phyloP scores from a whole-genome alignment of 2,797 vertebrate species.

The Cetoscarus ocellatus region DNA sequence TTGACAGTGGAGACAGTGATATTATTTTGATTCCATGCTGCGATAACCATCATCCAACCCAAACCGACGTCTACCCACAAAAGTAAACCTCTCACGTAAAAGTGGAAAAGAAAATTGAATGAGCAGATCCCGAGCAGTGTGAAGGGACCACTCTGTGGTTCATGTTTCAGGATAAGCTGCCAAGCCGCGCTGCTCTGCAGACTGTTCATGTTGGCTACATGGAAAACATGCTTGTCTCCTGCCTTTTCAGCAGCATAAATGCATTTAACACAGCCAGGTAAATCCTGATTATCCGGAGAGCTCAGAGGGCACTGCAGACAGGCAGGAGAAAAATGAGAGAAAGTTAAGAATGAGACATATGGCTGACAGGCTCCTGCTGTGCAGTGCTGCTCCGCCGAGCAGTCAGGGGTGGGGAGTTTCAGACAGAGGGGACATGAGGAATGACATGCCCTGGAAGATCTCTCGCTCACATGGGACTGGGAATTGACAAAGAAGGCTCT shows the following conservation, averaged over 20 bases:
- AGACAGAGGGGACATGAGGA: constrained; percentile 67
- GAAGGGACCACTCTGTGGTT: constrained; percentile 51
- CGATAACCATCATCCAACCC: constrained; percentile 23
- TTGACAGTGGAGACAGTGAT: constrained; percentile 21
- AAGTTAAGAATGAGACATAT: constrained; percentile 69
- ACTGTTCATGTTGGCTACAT: constrained; percentile 48
- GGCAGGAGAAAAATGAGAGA: constrained; percentile 61
- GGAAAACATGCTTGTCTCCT: constrained; percentile 55
- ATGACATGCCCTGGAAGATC: constrained; percentile 71
- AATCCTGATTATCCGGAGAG: constrained; percentile 48
- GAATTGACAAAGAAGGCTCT: constrained; percentile 75
- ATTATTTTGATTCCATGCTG: constrained; percentile 32
- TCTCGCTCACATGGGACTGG: constrained; percentile 65
- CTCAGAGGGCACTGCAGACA: constrained; percentile 45
- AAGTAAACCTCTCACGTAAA: constrained; percentile 39
- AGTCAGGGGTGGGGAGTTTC: constrained; percentile 59
- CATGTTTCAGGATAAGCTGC: constrained; percentile 57
- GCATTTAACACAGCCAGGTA: constrained; percentile 67
- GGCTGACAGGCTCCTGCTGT: constrained; percentile 67
- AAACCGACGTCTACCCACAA: constrained; percentile 33
- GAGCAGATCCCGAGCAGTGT: constrained; percentile 50
- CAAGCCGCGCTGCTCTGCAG: constrained; percentile 47
- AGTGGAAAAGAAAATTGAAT: constrained; percentile 56
- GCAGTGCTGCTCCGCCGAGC: constrained; percentile 56
- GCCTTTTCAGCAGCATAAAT: constrained; percentile 48